These are phyloP conservation scores for Prunella strophiata DNA, from an alignment of 2,797 vertebrate species.

Conservation along the genomic window DNA sequence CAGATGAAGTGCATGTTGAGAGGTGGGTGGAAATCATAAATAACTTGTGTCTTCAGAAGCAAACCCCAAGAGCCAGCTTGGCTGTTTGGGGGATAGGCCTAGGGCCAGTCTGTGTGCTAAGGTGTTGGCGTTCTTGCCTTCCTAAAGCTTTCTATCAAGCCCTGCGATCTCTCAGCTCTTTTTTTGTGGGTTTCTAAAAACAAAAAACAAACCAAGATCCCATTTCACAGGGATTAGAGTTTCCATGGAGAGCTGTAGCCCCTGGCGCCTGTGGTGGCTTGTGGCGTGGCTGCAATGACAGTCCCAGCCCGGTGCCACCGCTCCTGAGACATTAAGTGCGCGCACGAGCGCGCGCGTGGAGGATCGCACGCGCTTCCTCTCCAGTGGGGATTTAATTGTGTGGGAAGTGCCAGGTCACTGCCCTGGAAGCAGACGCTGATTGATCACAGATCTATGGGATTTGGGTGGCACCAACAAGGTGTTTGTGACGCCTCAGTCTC, in stretches of 20 bases:
- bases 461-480: not conserved
- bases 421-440: not conserved
- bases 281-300: constrained; percentile 1
- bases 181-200: constrained; percentile 38
- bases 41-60: constrained; percentile 10
- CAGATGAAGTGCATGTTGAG: not conserved
- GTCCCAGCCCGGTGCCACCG: not conserved
- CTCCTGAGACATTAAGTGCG: not conserved
- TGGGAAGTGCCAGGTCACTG: not conserved
- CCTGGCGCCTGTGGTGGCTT: constrained; percentile 43
- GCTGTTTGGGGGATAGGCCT: not conserved
- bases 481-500: not conserved
- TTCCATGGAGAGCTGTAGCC: constrained; percentile 56
- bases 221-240: constrained; percentile 53
- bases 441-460: not conserved
- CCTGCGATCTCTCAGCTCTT: not conserved
- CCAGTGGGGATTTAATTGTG: not conserved
- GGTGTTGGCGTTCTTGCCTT: not conserved
- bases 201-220: constrained; percentile 14
- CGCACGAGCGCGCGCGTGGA: accelerated
- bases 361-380: not conserved
- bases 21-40: constrained; percentile 32
- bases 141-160: constrained; percentile 3
- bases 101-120: not conserved
- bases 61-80: constrained; percentile 20